Evolutionary conservation across 2,797 vertebrate species (phyloP), one percentile per base, ranked within the genome.

Genomic region (Acanthiza pusilla): DNA sequence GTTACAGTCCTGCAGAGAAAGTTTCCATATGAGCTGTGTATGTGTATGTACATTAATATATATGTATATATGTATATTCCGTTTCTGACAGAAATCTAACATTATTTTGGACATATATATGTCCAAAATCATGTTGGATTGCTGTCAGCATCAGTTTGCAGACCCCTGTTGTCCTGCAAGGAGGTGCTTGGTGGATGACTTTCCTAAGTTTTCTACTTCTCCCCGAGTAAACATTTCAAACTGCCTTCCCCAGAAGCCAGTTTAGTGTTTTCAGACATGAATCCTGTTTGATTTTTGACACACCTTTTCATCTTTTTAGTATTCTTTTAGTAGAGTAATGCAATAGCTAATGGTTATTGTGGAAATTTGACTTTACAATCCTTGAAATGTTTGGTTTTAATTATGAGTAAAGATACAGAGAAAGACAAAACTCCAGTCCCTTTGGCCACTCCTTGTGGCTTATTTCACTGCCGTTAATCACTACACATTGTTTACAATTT

Each of bases 401-500:
- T 95, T 85, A 66, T 1, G 0, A 60, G 47, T 93, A 45, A 84
- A 92, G 76, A 72, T 76, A n/a, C 40, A 89, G 78, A 62, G 36
- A 42, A 78, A 86, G 80, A 91, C 0, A 2, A 73, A 92, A 63
- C 47, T 89, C 30, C 62, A 70, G 62, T 70, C 68, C 47, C 54
- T 84, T 92, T 86, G 85, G 73, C 70, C 34, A 30, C 73, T 88
- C 55, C 23, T 62, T 84, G 73, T 51, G 51, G 70, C 42, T 92
- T 75, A 66, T 88, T 88, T 93, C 79, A 62, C 36, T 81, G 82
- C 25, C 10, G 17, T 89, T 96, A 92, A 93, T 92, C 87, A 73
- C 79, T 68, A 58, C 62, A 17, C 36, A 70, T 66, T 94, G 72
- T 91, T 95, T 96, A 88, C 79, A 78, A 66, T 75, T 92, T 93